Conservation (phyloP, 2,113 vertebrate genomes). For the Caretta caretta region DNA sequence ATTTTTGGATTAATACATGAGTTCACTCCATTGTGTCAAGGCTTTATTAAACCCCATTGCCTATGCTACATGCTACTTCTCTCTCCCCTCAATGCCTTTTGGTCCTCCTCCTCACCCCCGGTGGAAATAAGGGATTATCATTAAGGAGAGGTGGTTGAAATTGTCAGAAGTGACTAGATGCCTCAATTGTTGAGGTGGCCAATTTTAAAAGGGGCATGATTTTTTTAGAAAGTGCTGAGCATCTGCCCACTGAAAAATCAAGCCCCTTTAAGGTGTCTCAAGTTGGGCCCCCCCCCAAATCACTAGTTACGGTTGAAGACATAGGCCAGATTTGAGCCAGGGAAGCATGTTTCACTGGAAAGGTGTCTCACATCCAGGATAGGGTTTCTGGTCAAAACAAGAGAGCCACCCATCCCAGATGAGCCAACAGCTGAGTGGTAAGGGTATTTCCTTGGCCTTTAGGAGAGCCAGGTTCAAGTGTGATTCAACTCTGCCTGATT, state of each 20-base stretch:
- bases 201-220: not conserved
- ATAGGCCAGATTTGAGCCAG: too few relatives aligned
- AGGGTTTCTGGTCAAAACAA: not conserved
- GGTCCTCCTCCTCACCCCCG: not conserved
- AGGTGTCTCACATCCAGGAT: not conserved
- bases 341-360: not conserved
- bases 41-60: not conserved
- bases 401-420: not conserved
- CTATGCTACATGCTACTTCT: not conserved
- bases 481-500: not conserved
- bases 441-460: not conserved
- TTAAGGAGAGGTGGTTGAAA: not conserved
- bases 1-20: slow-evolving; percentile 32
- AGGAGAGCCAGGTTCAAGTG: not conserved
- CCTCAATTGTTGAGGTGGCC: not conserved
- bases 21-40: not conserved
- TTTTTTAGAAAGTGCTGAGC: not conserved
- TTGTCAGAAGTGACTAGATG: not conserved
- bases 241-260: not conserved
- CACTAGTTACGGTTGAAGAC: not conserved
- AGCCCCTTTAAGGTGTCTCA: not conserved
- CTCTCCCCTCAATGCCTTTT: not conserved
- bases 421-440: not conserved
- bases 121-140: not conserved
- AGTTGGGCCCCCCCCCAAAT: not conserved